Base-by-base conservation (phyloP, 2,888 invertebrate species). In the Pseudolycoriella hygida region DNA sequence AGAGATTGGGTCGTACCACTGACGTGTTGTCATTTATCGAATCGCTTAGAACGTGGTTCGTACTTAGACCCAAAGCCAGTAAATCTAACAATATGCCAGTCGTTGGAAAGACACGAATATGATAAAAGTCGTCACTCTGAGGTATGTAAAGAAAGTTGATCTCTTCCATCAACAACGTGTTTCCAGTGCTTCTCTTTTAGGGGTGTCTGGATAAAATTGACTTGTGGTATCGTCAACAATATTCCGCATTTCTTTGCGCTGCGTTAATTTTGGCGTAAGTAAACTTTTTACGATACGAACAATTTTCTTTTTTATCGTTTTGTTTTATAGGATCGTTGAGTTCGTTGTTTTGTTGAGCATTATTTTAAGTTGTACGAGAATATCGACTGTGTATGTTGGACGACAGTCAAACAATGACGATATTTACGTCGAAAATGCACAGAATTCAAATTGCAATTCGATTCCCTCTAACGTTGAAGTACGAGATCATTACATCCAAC, bases 201-300 rank as follows among this genome's bases (percentile, higher is more conserved):
- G 79, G 83, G 17, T 86, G 85, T 52, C 62, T 78, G 40, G 70
- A 68, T 25, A 71, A 71, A 58, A 62, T 86, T 46, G 80, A 84
- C 59, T 72, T 73, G 48, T 85, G 85, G 85, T 81, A 81, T 56
- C 73, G 80, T 46, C 73, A 80, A 48, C 85, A 85, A 52, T 82
- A 81, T 53, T 60, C 78, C 19, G 65, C 80, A 32, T 73, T 85
- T 52, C 68, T 85, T 55, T 68, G 71, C 3, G 71, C 74, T 17
- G 72, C 80, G 17, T 67, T 85, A 45, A 65, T 76, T 2, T 66
- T 80, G 17, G 77, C 81, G 1, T 25, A 25, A 25, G 25, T 25
- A 25, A 25, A 25, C 4, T 4, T 25, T 4, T n/a, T n/a, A n/a
- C n/a, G n/a, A n/a, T n/a, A n/a, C n/a, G n/a, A n/a, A n/a, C n/a